A percentile compares a stretch with the other conserved stretches of the same genome.
Conservation (phyloP, 2,888 invertebrate species). For the Trisateles emortualis region DNA sequence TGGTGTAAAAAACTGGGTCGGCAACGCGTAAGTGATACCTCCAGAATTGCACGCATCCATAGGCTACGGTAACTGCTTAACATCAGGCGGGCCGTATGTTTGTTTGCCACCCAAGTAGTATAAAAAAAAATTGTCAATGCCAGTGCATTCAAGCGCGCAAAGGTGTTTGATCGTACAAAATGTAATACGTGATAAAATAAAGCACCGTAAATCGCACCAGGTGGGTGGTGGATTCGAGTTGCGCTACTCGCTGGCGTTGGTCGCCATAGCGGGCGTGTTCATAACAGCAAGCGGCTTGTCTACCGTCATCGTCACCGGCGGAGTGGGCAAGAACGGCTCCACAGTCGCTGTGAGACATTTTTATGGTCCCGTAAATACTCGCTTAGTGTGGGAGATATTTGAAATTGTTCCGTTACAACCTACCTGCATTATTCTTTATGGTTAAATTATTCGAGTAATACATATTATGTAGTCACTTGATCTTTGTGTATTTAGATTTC, state of each 20-base stretch:
- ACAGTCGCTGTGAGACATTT: slow-evolving; percentile 96
- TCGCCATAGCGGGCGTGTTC: slow-evolving; percentile 91
- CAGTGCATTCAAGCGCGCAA: no score
- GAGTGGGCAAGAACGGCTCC: slow-evolving; percentile 99
- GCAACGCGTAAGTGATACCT: no score
- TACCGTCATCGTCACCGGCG: slow-evolving; percentile 94
- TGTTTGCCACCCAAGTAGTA: no score
- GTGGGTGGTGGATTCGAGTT: slow-evolving; percentile 88
- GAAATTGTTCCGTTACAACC: slow-evolving; percentile 2
- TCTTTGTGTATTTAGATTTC: neutral
- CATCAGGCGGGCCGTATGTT: no score
- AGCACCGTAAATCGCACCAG: slow-evolving; percentile 60
- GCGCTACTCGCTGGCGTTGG: slow-evolving; percentile 92
- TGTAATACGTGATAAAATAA: slow-evolving; percentile 2
- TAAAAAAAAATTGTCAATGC: no score
- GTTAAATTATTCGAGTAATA: neutral
- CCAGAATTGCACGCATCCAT: no score
- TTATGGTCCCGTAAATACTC: slow-evolving; percentile 24
- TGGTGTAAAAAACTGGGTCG: no score
- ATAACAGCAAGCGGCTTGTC: slow-evolving; percentile 91
- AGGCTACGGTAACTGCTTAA: no score
- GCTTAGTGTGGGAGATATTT: slow-evolving; percentile 19
- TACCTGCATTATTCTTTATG: no score
- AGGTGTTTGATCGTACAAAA: no score
- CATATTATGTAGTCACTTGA: neutral